Percentiles rank a stretch among this genome's conserved stretches.
Conservation (phyloP, 2,888 invertebrate species). For the Pyrrhosoma nymphula region DNA sequence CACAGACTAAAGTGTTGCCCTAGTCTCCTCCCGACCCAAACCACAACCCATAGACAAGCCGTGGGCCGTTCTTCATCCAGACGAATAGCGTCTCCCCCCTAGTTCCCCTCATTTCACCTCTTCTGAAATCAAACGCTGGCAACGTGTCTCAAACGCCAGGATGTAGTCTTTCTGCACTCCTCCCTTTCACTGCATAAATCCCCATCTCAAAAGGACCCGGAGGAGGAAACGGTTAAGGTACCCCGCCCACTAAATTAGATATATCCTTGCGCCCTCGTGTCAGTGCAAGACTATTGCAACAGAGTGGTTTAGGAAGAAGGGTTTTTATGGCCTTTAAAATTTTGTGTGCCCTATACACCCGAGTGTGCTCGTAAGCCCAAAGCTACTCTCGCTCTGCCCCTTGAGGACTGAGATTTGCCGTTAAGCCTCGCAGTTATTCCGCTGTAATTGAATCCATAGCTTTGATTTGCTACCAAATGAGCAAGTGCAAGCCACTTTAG, state of each 20-base stretch:
- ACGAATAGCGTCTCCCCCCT: background rate
- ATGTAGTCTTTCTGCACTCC: background rate
- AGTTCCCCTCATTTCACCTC: background rate
- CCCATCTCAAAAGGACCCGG: background rate
- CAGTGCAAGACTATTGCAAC: too few relatives aligned
- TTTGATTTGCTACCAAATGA: too few relatives aligned
- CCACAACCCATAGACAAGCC: background rate
- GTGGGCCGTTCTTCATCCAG: background rate
- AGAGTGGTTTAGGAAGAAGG: too few relatives aligned
- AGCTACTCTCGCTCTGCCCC: too few relatives aligned
- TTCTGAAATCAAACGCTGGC: background rate
- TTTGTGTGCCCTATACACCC: too few relatives aligned
- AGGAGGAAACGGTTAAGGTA: background rate
- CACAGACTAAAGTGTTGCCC: background rate
- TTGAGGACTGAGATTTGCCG: too few relatives aligned
- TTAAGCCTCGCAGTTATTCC: too few relatives aligned
- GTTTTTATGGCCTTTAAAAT: too few relatives aligned
- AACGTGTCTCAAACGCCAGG: background rate
- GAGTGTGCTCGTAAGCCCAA: too few relatives aligned
- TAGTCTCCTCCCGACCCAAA: background rate
- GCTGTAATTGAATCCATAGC: too few relatives aligned
- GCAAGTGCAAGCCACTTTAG: too few relatives aligned
- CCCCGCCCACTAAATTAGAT: background rate
- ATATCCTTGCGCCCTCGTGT: too few relatives aligned
- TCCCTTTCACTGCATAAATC: background rate